Evolutionary conservation across 2,797 vertebrate genomes (phyloP), one percentile per base, ranked within the genome.

Genomic region (Amblyraja radiata): DNA sequence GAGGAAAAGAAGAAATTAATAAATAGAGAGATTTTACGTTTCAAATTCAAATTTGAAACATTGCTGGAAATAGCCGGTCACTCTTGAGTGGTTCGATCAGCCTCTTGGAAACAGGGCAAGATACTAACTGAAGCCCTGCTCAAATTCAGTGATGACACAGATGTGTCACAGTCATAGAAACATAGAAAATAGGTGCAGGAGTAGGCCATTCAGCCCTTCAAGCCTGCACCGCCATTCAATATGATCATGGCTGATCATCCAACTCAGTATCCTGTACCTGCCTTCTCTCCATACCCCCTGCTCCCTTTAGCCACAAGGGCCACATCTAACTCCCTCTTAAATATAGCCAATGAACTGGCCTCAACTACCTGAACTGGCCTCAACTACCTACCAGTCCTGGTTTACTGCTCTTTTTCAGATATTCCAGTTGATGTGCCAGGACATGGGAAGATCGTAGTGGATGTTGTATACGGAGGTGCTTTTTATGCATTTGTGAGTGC

Each of bases 391-490:
- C 16, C 83, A 88, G 61, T 68, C 18, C 63, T 18, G 36, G 6
- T 32, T 88, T 88, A 63, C 58, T 63, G 21, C 3, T 77, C 28
- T 79, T 81, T 93, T 79, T 32, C 94, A 99, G 99, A 98, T 94
- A 94, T 98, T 93, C 93, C 93, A 0, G 95, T 99, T 58, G 94
- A 95, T 0, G 96, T 99, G 93, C 97, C 97, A 7, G 96, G 96
- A 28, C 95, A 95, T 0, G 98, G 98, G 9, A 96, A 97, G 46
- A 95, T 98, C 93, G 93, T 93, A 14, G 96, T 99, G 0, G 98
- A 99, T 94, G 95, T 99, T 2, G 96, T 97, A 86, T 99, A 99
- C 0, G 99, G 99, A 5, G 98, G 98, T 73, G 97, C 98, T 0
- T 99, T 98, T 94, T 99, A 99, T 0, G 98, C 98, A 25, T 97